Evolutionary conservation across 2,797 vertebrate species (phyloP), one percentile per base, ranked within the genome.

Genomic region (Hydrocynus forskahlii): DNA sequence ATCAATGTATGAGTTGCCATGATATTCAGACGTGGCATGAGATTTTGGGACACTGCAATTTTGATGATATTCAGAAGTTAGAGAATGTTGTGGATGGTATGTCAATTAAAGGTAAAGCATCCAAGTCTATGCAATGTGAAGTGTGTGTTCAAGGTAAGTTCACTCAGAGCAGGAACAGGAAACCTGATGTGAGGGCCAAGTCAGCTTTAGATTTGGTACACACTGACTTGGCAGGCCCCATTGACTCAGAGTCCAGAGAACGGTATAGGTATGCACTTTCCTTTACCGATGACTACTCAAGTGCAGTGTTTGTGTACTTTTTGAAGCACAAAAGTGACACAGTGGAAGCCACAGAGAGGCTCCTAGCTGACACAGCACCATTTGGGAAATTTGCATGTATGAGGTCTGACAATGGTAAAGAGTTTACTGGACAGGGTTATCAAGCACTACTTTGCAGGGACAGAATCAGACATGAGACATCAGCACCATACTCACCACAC

Each of bases 1-100:
- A 85, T 0, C 5, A 87, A 8, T 88, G 82, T 29, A 87, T 86
- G n/a, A 57, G 0, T 0, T 79, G 43, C 23, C 75, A 86, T 14
- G 79, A 87, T 1, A n/a, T 84, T 0, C 85, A 85, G 66, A 84
- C 75, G 0, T 85, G 79, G 84, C 80, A 86, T 43, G 43, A 87
- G 0, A 86, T 88, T 35, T 38, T 87, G 35, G 80, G 81, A 5
- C 79, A 88, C 16, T 87, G 86, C 23, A 88, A 87, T 10, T 82
- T 78, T 74, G 82, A 85, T n/a, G 59, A 87, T 77, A 66, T 80
- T 0, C 76, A 55, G 6, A 89, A 80, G 0, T 67, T 74, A 29
- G 29, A 29, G 29, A 29, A 29, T 29, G 78, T 86, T 1, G 84
- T 83, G 0, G 81, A n/a, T 74, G 84, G 68, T 10, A 86, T 84